phyloP scores from a whole-genome alignment of 2,888 invertebrate genomes.

The Tinea pellionella region DNA sequence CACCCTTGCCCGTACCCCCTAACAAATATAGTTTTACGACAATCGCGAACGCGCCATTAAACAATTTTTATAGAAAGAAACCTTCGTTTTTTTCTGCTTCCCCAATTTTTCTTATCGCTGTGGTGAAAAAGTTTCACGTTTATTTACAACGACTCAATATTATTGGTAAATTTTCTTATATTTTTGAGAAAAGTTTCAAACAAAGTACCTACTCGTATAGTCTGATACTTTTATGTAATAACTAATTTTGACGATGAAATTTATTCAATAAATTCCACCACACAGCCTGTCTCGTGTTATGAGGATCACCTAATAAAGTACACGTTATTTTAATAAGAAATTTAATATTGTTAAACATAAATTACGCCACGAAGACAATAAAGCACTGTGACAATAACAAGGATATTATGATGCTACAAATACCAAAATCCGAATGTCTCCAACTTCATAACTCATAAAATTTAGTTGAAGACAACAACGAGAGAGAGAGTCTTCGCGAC shows the following conservation, averaged over 20 bases:
- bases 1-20: conserved; percentile 3
- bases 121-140: not conserved
- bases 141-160: not conserved
- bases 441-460: conserved; percentile 12
- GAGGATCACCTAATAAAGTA: not conserved
- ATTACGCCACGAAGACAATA: not conserved
- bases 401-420: conserved; percentile 1
- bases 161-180: not conserved
- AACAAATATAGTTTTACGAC: conserved; percentile 53
- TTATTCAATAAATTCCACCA: not conserved
- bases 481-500: conserved; percentile 22
- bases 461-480: conserved; percentile 10
- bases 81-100: not conserved
- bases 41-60: conserved; percentile 50
- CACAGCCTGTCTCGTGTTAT: not conserved
- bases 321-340: not conserved
- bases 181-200: not conserved
- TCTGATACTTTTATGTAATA: not conserved
- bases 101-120: conserved; percentile 2
- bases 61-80: conserved; percentile 27
- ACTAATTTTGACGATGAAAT: not conserved
- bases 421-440: not conserved
- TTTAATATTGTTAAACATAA: not conserved
- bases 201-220: not conserved
- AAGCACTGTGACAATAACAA: not conserved